Conservation (phyloP, 1,140 invertebrate genomes). For the Leucophenga varia region DNA sequence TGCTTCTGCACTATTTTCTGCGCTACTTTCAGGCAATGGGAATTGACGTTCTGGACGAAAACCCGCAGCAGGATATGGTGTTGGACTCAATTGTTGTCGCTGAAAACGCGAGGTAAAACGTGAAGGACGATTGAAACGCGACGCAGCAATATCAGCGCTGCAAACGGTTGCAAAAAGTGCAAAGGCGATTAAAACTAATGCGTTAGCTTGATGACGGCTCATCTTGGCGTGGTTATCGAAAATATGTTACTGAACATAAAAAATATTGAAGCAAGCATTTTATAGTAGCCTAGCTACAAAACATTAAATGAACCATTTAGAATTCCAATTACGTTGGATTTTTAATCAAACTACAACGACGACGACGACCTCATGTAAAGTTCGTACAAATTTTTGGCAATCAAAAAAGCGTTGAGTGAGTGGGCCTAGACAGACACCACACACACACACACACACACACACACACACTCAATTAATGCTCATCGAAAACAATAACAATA, state of each 20-base stretch:
- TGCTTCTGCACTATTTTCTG: conserved; percentile 7
- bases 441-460: conserved; percentile 14
- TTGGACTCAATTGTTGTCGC: conserved; percentile 7
- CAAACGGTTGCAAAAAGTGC: not conserved
- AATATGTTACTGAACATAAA: no score
- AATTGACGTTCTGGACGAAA: conserved; percentile 19
- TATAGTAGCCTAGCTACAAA: no score
- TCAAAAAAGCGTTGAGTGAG: no score
- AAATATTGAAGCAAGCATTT: no score
- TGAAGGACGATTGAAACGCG: conserved; percentile 9
- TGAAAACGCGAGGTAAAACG: conserved; percentile 14
- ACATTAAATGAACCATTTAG: no score
- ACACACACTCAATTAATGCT: conserved; percentile 20
- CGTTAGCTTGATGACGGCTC: no score
- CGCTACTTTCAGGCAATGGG: conserved; percentile 14
- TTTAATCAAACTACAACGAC: no score
- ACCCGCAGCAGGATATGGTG: conserved; percentile 16
- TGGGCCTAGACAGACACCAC: conserved; percentile 20
- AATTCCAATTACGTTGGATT: no score
- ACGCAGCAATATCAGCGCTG: conserved; percentile 16
- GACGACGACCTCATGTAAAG: no score
- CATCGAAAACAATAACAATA: conserved; percentile 18
- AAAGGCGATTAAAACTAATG: not conserved
- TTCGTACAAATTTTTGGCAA: no score
- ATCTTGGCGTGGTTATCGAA: no score